Evolutionary conservation across 2,888 invertebrate species (phyloP).

Genomic region (Scaptomyza cyrtandrae): DNA sequence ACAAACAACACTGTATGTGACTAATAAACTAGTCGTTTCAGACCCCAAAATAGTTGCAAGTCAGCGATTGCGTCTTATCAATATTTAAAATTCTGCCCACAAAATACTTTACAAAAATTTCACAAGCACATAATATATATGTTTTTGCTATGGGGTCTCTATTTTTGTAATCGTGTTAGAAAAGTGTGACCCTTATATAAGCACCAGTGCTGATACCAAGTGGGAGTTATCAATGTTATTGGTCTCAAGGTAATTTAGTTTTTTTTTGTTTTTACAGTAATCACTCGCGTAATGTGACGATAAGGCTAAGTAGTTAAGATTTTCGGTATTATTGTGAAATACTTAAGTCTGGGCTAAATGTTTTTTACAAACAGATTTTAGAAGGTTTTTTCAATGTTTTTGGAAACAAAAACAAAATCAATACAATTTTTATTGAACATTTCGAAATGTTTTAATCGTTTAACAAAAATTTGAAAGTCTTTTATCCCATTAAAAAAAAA

Average conservation of each 20-base stretch:
- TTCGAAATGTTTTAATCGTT: too few species aligned
- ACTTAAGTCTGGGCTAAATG: too few species aligned
- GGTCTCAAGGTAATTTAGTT: background rate
- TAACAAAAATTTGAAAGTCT: too few species aligned
- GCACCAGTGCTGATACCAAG: background rate
- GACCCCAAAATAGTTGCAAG: constrained; percentile 12
- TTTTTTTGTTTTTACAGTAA: background rate
- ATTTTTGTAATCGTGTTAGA: too few species aligned
- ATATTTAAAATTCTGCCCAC: constrained; percentile 19
- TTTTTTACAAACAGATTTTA: too few species aligned
- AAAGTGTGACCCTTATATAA: constrained; percentile 30
- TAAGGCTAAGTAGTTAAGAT: too few species aligned
- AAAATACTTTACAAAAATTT: constrained; percentile 12
- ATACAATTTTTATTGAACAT: too few species aligned
- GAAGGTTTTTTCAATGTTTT: too few species aligned
- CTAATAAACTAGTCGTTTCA: constrained; percentile 6
- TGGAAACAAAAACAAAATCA: too few species aligned
- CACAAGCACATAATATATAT: constrained; percentile 11
- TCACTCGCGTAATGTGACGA: background rate
- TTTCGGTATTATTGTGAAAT: too few species aligned
- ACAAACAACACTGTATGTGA: background rate
- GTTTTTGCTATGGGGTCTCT: background rate
- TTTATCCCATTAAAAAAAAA: too few species aligned
- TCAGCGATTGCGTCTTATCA: constrained; percentile 47
- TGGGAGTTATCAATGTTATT: background rate